These are phyloP conservation scores for Rhopilema esculentum DNA, from an alignment of 30 jellyfish, hydroid and myxozoan genomes.

Conservation along the genomic window DNA sequence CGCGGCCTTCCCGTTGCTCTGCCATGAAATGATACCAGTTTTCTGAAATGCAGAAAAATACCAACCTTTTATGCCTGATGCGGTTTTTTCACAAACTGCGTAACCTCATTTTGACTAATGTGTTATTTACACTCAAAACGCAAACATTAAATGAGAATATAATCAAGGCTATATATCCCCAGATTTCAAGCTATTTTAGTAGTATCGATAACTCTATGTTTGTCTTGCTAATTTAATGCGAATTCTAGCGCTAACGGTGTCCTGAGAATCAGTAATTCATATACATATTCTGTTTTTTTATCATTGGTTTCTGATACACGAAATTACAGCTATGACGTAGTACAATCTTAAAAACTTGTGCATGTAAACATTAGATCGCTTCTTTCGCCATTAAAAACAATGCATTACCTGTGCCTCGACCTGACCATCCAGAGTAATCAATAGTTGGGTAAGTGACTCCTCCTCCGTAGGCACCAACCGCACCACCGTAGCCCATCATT, in stretches of 20 bases:
- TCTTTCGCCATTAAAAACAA: too few species aligned
- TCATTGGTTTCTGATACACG: too few species aligned
- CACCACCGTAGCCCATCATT: slow-evolving; percentile 69
- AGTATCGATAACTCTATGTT: too few species aligned
- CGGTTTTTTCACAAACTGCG: not conserved
- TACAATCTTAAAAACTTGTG: too few species aligned
- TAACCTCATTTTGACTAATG: not conserved
- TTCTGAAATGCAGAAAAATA: slow-evolving; percentile 74
- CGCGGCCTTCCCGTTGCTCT: slow-evolving; percentile 32
- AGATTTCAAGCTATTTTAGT: too few species aligned
- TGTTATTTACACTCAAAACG: not conserved
- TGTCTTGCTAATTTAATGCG: too few species aligned
- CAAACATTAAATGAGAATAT: not conserved
- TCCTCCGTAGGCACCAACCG: slow-evolving; percentile 40
- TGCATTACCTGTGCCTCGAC: slow-evolving; percentile 59
- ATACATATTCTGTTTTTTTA: too few species aligned
- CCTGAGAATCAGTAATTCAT: too few species aligned
- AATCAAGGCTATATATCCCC: not conserved
- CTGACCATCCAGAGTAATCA: slow-evolving; percentile 64
- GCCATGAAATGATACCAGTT: slow-evolving; percentile 40
- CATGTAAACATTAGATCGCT: too few species aligned
- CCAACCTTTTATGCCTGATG: slow-evolving; percentile 7
- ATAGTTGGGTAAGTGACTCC: slow-evolving; percentile 68
- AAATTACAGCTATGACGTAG: too few species aligned
- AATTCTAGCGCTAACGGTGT: too few species aligned